phyloP scores from a whole-genome alignment of 2,797 vertebrate species.

The Chelon labrosus region DNA sequence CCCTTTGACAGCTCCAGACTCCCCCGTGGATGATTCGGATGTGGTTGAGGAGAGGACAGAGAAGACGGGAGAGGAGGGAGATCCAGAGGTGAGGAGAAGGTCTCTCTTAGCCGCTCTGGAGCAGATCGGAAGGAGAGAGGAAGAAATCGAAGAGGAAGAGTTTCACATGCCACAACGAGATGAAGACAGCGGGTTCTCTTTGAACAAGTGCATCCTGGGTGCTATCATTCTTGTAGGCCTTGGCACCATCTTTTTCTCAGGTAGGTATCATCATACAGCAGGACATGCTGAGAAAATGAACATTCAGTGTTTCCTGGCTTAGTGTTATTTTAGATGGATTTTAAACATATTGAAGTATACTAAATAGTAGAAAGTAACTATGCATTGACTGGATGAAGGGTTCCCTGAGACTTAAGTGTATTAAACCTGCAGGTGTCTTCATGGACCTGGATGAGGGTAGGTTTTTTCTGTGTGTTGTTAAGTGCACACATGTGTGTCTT shows the following conservation, averaged over 20 bases:
- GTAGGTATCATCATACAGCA: conserved; percentile 56
- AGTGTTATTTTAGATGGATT: neutral
- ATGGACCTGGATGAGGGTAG: conserved; percentile 86
- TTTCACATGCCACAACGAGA: conserved; percentile 75
- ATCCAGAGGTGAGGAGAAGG: conserved; percentile 71
- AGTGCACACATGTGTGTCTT: conserved; percentile 13
- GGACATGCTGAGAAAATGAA: neutral
- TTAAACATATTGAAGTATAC: conserved; percentile 1
- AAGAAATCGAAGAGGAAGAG: conserved; percentile 79
- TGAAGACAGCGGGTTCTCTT: conserved; percentile 77
- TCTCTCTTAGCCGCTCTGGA: conserved; percentile 80
- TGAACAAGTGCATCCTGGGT: conserved; percentile 88
- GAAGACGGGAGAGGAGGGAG: conserved; percentile 51
- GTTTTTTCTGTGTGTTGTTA: conserved; percentile 45
- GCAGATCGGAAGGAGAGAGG: conserved; percentile 66
- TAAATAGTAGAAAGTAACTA: neutral
- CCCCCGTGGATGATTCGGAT: conserved; percentile 58
- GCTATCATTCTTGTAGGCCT: conserved; percentile 84
- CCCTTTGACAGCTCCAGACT: conserved; percentile 36
- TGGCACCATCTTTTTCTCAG: conserved; percentile 87
- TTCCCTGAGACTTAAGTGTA: conserved; percentile 77
- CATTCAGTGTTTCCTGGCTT: neutral
- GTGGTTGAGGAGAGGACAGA: conserved; percentile 44
- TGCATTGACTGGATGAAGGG: conserved; percentile 18
- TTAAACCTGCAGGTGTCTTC: conserved; percentile 86